These are phyloP conservation scores for Cryptocheilus praepositus DNA, from an alignment of 2,888 invertebrate species.

Conservation along the genomic window DNA sequence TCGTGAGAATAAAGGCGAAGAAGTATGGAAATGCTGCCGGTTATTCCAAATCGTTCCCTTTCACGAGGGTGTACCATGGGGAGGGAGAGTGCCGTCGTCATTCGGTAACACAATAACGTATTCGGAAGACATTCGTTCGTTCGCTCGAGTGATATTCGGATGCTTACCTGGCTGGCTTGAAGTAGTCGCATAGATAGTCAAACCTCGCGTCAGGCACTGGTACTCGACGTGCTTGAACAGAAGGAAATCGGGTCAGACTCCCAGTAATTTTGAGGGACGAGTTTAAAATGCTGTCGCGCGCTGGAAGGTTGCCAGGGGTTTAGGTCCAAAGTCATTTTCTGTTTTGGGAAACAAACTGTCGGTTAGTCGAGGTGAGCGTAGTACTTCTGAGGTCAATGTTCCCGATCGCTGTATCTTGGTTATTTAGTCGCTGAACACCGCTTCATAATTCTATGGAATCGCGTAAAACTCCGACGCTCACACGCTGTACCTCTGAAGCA, in stretches of 20 bases:
- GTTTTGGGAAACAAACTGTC: background rate
- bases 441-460: too few species aligned
- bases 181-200: slow-evolving; percentile 94
- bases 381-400: too few species aligned
- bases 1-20: slow-evolving; percentile 66
- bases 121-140: slow-evolving; percentile 11
- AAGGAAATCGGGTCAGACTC: slow-evolving; percentile 57
- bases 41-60: slow-evolving; percentile 72
- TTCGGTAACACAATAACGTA: slow-evolving; percentile 23
- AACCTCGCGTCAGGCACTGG: slow-evolving; percentile 97
- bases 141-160: slow-evolving; percentile 55
- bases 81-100: background rate
- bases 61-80: slow-evolving; percentile 57
- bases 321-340: background rate
- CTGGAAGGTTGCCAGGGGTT: too few species aligned
- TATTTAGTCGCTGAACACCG: too few species aligned
- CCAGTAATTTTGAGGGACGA: background rate
- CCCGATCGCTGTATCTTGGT: too few species aligned
- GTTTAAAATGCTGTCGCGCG: too few species aligned
- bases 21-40: slow-evolving; percentile 70
- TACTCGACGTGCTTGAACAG: slow-evolving; percentile 87
- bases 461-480: too few species aligned
- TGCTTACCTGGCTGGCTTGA: slow-evolving; percentile 93
- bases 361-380: slow-evolving; percentile 3
- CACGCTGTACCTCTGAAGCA: too few species aligned